Percentiles rank a stretch among this genome's conserved stretches.
phyloP scores from a whole-genome alignment of 2,797 vertebrate genomes.

The Caiman crocodilus region DNA sequence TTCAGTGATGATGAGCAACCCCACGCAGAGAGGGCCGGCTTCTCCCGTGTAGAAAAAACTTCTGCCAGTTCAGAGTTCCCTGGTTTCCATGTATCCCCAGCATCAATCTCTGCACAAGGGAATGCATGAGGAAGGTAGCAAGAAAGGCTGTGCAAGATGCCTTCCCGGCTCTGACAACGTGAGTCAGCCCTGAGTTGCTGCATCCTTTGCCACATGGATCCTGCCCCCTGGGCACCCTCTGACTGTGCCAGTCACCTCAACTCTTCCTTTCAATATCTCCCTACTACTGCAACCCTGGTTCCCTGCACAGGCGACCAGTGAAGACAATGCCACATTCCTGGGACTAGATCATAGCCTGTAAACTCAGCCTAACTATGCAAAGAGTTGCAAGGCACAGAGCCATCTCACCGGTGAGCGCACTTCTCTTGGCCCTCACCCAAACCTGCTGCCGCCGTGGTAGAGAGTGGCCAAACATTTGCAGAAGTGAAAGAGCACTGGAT shows the following conservation, averaged over 20 bases:
- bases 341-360: neutral
- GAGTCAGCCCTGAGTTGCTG: neutral
- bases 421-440: too few species aligned
- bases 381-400: neutral
- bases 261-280: neutral
- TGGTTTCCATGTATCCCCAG: neutral
- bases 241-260: neutral
- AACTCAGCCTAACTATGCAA: neutral
- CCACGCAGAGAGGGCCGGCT: neutral
- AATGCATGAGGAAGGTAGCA: neutral
- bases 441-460: too few species aligned
- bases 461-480: neutral
- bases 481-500: rapidly evolving
- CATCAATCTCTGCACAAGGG: neutral
- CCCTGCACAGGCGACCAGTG: rapidly evolving
- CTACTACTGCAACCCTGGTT: neutral
- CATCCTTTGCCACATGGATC: neutral
- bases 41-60: neutral
- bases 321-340: neutral
- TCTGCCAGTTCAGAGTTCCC: neutral
- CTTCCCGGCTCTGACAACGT: neutral
- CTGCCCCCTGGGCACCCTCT: neutral
- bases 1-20: neutral
- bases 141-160: neutral
- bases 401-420: too few species aligned